Evolutionary conservation across 2,797 vertebrate genomes (phyloP), one percentile per base, ranked within the genome.

Genomic region (Discoglossus pictus): DNA sequence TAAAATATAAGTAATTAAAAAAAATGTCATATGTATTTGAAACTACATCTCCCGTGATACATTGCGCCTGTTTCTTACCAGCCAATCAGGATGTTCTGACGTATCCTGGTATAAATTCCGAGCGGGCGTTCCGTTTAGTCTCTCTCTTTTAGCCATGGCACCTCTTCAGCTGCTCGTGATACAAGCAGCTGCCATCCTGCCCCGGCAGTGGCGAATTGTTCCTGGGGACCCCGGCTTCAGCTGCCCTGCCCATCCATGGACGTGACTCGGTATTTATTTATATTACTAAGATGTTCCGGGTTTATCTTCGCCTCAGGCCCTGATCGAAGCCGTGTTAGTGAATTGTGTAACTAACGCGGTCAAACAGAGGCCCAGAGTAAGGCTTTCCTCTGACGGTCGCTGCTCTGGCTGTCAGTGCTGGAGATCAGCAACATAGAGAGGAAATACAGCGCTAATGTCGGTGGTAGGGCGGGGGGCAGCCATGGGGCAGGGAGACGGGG

Each of bases 391-490:
- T 43, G 80, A 80, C 80, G 75, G 80, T 79, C 76, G 78, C 74
- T 73, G 74, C 38, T 60, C 73, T 46, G 73, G 73, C 73, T 50
- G 6, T 25, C 4, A 9, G 17, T 71, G 63, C 64, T 9, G 21
- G 62, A 12, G 56, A 52, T 18, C 58, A 25, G 73, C 73, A 74
- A 74, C 73, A 72, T 74, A 31, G 1, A 12, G 24, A 34, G 52
- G 68, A 36, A 72, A 40, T 47, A 74, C 67, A 74, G 2, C 39
- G 89, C 89, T 84, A 81, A 79, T 66, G 66, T 77, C 79, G 92
- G 95, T 93, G 96, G 90, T 75, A 79, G 82, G 88, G 84, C n/a
- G n/a, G n/a, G n/a, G n/a, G n/a, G n/a, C n/a, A 85, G 94, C 94
- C 94, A 0, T 96, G 7, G 96, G 48, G 95, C 93, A 0, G 95